Conservation (phyloP, 2,113 vertebrate species). For the Cynopterus brachyotis region DNA sequence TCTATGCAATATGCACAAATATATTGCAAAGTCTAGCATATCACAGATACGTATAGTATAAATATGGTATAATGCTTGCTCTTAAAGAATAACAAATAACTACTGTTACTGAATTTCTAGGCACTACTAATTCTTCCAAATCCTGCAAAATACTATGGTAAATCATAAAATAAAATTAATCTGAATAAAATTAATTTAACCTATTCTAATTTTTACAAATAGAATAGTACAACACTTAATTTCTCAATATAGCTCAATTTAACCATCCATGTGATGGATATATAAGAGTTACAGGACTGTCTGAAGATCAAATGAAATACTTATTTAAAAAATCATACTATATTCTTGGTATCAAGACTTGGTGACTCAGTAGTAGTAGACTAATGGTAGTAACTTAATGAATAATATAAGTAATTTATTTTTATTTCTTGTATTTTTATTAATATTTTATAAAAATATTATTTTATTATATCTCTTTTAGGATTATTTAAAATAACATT, state of each 20-base stretch:
- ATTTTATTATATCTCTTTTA: not conserved
- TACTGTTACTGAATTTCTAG: not conserved
- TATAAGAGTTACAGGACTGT: not conserved
- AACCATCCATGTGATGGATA: not conserved
- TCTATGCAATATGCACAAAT: not conserved
- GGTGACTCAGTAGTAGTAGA: not conserved
- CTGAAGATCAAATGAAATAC: not conserved
- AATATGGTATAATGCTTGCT: not conserved
- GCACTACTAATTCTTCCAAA: not conserved
- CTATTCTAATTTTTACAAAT: not conserved
- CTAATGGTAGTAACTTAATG: not conserved
- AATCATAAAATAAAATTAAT: not conserved
- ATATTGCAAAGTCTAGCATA: not conserved
- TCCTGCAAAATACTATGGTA: not conserved
- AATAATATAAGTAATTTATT: not conserved
- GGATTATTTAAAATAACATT: not conserved
- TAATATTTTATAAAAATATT: not conserved
- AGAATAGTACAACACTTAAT: not conserved
- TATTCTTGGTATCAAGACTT: not conserved
- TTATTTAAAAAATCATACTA: not conserved
- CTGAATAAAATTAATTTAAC: not conserved
- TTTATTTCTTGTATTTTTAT: not conserved
- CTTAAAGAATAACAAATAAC: not conserved
- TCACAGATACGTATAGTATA: not conserved
- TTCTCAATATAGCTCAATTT: not conserved